Base-by-base conservation (phyloP, 1,140 invertebrate genomes). In the Rhopalosiphum padi region DNA sequence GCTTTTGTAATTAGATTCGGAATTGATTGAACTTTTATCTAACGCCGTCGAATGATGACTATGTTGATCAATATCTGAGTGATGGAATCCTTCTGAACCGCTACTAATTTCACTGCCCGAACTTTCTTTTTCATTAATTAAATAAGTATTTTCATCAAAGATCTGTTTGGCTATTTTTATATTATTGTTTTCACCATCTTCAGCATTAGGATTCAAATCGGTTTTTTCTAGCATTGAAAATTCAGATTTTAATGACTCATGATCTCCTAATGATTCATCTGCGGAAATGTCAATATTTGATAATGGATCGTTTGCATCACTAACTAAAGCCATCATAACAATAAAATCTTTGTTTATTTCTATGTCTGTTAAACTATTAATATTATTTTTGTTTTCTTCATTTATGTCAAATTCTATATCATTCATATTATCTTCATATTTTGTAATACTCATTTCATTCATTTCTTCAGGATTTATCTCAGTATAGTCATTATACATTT, bases 241-340 rank as follows among this genome's bases (percentile, higher is more conserved):
- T 22, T 91, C 90, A 18, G 89, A 90, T 55, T 90, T 53, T 15
- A 25, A 11, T 9, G 90, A 91, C 25, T 91, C 90, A 5, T 48
- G 48, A 1, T 60, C 89, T 25, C 25, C 30, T 88, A 51, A 21
- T 51, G 30, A 21, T 51, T 88, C 86, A 22, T 91, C 25, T 5
- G 30, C 30, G 0, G 35, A 2, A 22, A 7, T 23, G 23, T 9
- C 30, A 68, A n/a, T 82, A 35, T 53, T 68, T 30, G 55, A 43
- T 18, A 35, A n/a, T 41, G 51, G 41, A 21, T 21, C 41, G 4
- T 60, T 60, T 8, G 21, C 30, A 43, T 82, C 30, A 35, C 6
- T 23, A 11, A 91, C 30, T 46, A 91, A 91, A 43, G 60, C 90
- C 43, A 91, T 43, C 90, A 91, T 91, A 22, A 91, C 90, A 46